phyloP scores from a whole-genome alignment of 2,888 invertebrate species.

The Dolichopus griseipennis region DNA sequence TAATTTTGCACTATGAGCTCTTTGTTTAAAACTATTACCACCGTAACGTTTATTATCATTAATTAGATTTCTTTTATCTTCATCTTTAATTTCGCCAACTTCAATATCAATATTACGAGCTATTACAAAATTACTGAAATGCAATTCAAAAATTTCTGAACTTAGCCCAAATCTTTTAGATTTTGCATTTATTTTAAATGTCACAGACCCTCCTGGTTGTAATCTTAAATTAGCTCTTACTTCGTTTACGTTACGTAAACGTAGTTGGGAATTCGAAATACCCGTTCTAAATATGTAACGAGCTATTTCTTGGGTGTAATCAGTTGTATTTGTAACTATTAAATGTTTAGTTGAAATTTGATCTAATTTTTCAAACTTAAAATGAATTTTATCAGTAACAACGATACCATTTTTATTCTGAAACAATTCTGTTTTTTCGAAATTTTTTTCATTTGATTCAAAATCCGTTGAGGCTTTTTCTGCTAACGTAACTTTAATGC shows the following conservation, averaged over 20 bases:
- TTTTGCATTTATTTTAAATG: slow-evolving; percentile 46
- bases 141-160: slow-evolving; percentile 53
- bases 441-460: not conserved
- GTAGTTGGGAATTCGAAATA: slow-evolving; percentile 48
- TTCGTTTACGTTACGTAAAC: not conserved
- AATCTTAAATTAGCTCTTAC: slow-evolving; percentile 27
- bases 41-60: not conserved
- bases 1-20: slow-evolving; percentile 8
- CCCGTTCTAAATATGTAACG: slow-evolving; percentile 47
- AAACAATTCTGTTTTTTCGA: slow-evolving; percentile 8
- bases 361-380: slow-evolving; percentile 41
- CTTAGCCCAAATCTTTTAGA: slow-evolving; percentile 54
- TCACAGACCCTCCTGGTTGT: slow-evolving; percentile 41
- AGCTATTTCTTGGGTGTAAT: slow-evolving; percentile 42
- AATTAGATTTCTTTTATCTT: not conserved
- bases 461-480: slow-evolving; percentile 1
- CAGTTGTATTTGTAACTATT: slow-evolving; percentile 44
- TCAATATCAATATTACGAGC: slow-evolving; percentile 42
- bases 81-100: slow-evolving; percentile 26
- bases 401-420: slow-evolving; percentile 47
- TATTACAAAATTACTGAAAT: slow-evolving; percentile 47
- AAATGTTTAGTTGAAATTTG: slow-evolving; percentile 44
- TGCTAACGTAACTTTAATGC: slow-evolving; percentile 12
- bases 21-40: not conserved
- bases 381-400: slow-evolving; percentile 45